Conservation (phyloP, 2,797 vertebrate genomes). For the Ptychadena robeensis region DNA sequence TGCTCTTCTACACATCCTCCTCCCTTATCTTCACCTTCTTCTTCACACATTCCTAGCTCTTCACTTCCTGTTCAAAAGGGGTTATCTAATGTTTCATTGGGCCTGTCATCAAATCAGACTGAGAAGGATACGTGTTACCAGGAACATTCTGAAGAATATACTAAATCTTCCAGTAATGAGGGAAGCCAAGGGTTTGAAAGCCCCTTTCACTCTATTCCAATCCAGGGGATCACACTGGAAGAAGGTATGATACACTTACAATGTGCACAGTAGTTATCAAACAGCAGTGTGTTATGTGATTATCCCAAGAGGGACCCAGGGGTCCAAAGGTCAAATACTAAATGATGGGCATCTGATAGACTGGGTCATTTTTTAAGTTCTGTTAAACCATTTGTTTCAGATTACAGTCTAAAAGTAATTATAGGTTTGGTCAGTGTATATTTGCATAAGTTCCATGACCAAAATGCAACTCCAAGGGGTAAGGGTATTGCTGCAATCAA, state of each 20-base stretch:
- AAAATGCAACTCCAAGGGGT: too few species aligned
- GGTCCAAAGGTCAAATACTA: too few species aligned
- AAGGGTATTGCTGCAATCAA: too few species aligned
- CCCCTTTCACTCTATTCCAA: conserved; percentile 73
- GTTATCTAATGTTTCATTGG: conserved; percentile 65
- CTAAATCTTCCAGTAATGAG: conserved; percentile 59
- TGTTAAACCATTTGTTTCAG: too few species aligned
- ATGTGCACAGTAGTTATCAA: too few species aligned
- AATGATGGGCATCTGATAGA: too few species aligned
- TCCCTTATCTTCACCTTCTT: conserved; percentile 67
- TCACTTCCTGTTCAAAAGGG: conserved; percentile 63
- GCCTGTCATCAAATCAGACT: conserved; percentile 66
- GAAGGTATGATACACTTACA: conserved; percentile 77
- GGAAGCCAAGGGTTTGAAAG: conserved; percentile 75
- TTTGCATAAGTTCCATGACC: too few species aligned
- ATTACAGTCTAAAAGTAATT: too few species aligned
- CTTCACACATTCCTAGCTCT: conserved; percentile 63
- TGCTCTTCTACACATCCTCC: conserved; percentile 67
- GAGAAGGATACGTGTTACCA: conserved; percentile 53
- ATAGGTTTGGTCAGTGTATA: too few species aligned
- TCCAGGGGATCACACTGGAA: conserved; percentile 92
- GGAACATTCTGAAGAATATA: conserved; percentile 61
- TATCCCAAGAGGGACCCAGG: too few species aligned
- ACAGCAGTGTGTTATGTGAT: too few species aligned
- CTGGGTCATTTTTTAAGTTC: too few species aligned